phyloP scores from a whole-genome alignment of 2,113 vertebrate genomes.

The Carassius carassius region DNA sequence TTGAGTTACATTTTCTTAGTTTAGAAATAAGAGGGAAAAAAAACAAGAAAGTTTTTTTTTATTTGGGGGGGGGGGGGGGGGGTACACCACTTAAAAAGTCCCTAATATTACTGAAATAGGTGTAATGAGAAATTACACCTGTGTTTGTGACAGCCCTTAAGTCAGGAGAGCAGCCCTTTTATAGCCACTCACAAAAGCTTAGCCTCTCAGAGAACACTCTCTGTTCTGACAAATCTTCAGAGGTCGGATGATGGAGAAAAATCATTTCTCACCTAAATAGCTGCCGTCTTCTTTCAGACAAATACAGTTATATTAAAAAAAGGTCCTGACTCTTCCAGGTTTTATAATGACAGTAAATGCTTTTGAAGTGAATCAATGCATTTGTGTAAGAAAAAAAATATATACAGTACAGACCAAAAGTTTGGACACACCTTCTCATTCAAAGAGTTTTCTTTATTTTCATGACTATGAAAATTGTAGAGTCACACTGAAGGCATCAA shows the following conservation, averaged over 20 bases:
- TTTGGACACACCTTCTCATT: no score
- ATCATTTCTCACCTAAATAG: slow-evolving; percentile 86
- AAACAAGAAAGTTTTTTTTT: no score
- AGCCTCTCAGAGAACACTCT: background rate
- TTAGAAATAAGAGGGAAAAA: background rate
- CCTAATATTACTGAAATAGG: background rate
- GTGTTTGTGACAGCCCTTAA: background rate
- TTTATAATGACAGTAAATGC: no score
- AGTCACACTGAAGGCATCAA: no score
- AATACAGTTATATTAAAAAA: no score
- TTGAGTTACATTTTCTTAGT: background rate
- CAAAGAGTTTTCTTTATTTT: no score
- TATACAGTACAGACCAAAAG: no score
- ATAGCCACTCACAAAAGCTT: background rate
- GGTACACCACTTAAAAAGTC: background rate
- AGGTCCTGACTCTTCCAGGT: no score
- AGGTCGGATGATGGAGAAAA: background rate
- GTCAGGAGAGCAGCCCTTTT: background rate
- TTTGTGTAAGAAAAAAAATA: no score
- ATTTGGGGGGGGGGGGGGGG: no score
- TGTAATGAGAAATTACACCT: background rate
- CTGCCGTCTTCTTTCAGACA: slow-evolving; percentile 72
- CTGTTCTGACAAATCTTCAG: background rate
- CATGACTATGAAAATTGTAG: no score
- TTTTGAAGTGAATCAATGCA: no score